phyloP scores from a whole-genome alignment of 2,113 vertebrate species.

The Spheniscus mendiculus region DNA sequence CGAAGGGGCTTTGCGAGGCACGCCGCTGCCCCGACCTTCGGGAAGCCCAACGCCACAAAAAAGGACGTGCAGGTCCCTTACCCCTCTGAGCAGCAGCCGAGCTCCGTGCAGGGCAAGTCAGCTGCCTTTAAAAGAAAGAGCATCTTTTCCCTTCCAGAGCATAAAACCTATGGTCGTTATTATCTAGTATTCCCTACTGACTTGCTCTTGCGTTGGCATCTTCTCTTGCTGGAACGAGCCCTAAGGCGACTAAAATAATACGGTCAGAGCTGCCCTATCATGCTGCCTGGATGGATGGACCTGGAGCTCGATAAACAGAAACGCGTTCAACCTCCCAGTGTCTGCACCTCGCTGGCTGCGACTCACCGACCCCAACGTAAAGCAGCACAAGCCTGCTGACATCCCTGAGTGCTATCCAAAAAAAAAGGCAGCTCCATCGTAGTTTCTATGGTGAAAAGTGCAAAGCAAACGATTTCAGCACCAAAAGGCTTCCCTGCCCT shows the following conservation, averaged over 20 bases:
- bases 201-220: background rate
- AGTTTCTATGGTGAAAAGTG: background rate
- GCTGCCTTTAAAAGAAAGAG: background rate
- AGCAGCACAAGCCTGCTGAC: background rate
- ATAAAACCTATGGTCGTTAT: background rate
- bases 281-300: background rate
- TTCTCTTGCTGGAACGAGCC: background rate
- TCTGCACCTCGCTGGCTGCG: background rate
- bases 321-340: accelerated
- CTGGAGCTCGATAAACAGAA: background rate
- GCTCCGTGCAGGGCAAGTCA: background rate
- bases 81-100: accelerated
- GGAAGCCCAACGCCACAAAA: background rate
- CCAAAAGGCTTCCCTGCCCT: background rate
- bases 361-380: background rate
- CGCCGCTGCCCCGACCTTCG: too few species aligned
- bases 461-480: background rate
- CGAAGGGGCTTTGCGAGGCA: background rate
- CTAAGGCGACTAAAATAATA: background rate
- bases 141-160: background rate
- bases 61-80: too few species aligned
- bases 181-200: background rate
- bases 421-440: background rate
- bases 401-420: too few species aligned
- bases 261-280: accelerated